Evolutionary conservation across 2,113 vertebrate genomes (phyloP).

Genomic region (Zootoca vivipara): DNA sequence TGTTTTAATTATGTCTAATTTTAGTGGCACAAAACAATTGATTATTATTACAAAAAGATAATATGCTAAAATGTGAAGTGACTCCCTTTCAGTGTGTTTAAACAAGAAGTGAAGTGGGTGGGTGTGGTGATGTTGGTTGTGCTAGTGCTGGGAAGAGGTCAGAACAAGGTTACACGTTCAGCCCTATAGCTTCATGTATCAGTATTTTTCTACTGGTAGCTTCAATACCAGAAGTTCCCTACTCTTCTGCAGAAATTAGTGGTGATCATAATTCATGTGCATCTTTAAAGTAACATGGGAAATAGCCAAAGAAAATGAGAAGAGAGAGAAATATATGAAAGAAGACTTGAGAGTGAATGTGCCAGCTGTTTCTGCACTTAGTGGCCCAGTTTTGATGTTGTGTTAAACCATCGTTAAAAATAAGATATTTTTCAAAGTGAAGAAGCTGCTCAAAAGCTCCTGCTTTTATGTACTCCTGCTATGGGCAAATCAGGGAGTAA

Average conservation of each 20-base stretch:
- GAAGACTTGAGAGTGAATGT: too few species aligned
- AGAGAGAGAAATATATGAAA: not conserved
- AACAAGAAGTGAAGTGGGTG: not conserved
- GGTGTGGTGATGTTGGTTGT: not conserved
- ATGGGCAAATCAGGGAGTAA: too few species aligned
- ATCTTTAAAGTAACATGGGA: not conserved
- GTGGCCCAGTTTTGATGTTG: too few species aligned
- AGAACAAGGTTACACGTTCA: not conserved
- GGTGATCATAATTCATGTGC: not conserved
- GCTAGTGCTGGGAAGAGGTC: not conserved
- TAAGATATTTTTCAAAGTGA: too few species aligned
- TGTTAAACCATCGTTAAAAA: too few species aligned
- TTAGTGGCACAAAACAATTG: conserved; percentile 12
- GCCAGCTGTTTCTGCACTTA: too few species aligned
- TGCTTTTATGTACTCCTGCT: too few species aligned
- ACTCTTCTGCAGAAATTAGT: too few species aligned
- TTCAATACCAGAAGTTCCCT: too few species aligned
- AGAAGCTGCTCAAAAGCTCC: too few species aligned
- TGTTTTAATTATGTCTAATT: conserved; percentile 9
- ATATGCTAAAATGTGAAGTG: not conserved
- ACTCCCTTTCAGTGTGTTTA: not conserved
- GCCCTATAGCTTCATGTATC: not conserved
- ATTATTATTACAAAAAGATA: conserved; percentile 12
- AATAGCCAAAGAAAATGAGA: not conserved
- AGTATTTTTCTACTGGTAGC: too few species aligned